phyloP scores from a whole-genome alignment of 2,888 invertebrate genomes.

The Nemurella pictetii region DNA sequence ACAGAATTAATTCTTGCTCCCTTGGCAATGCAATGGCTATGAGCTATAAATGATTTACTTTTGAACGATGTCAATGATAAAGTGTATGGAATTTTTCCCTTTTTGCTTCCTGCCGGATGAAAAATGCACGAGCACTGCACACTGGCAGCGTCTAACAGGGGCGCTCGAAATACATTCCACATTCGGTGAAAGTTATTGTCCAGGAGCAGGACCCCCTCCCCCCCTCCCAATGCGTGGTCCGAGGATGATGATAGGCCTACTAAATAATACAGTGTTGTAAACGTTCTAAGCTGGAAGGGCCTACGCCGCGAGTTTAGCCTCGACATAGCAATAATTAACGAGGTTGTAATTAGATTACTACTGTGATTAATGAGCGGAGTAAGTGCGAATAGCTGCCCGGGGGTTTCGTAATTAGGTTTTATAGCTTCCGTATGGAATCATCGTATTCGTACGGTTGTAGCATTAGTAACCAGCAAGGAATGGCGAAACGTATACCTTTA shows the following conservation, averaged over 20 bases:
- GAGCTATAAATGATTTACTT: neutral
- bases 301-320: neutral
- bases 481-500: neutral
- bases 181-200: neutral
- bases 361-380: neutral
- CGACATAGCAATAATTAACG: neutral
- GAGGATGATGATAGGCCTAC: neutral
- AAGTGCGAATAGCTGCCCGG: neutral
- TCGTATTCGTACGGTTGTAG: neutral
- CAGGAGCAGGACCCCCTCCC: too few species aligned
- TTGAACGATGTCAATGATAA: too few species aligned
- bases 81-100: neutral
- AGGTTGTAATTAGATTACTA: neutral
- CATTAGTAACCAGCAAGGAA: neutral
- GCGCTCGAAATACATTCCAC: neutral
- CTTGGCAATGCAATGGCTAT: neutral
- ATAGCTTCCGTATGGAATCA: neutral
- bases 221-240: neutral
- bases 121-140: neutral
- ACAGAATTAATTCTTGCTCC: neutral
- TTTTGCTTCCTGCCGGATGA: neutral
- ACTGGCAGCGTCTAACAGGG: neutral
- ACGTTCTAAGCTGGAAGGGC: neutral
- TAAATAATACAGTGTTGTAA: neutral
- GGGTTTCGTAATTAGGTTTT: neutral